phyloP scores from a whole-genome alignment of 2,113 vertebrate genomes.

The Protomyctophum bolini region DNA sequence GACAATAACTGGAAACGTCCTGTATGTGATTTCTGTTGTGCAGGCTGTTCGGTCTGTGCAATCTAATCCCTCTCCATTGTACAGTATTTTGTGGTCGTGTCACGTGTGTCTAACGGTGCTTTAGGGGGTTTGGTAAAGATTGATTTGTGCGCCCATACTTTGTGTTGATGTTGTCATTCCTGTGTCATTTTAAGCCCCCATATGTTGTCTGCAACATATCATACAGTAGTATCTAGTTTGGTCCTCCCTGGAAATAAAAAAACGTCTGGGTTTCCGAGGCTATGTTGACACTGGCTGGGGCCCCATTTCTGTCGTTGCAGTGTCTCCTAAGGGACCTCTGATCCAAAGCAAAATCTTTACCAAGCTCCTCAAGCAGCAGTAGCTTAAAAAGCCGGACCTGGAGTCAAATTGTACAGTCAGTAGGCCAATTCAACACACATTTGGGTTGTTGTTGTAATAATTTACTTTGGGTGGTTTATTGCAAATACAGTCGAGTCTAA shows the following conservation, averaged over 20 bases:
- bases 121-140: constrained; percentile 4
- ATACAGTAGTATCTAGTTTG: background rate
- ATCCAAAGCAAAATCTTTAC: no score
- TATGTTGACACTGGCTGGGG: no score
- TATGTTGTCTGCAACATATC: constrained; percentile 21
- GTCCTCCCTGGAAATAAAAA: background rate
- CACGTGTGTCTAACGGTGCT: constrained; percentile 9
- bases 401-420: no score
- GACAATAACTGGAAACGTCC: constrained; percentile 35
- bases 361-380: no score
- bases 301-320: no score
- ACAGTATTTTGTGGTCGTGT: constrained; percentile 45
- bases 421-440: no score
- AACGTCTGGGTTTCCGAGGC: no score
- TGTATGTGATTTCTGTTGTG: constrained; percentile 12
- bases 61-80: background rate
- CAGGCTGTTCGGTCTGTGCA: constrained; percentile 1
- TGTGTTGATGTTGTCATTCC: constrained; percentile 8
- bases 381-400: no score
- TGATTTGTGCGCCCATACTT: constrained; percentile 9
- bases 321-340: no score
- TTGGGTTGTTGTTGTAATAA: no score
- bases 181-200: constrained; percentile 1
- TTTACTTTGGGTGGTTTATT: no score
- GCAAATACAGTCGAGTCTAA: no score